Conservation (phyloP, 2,113 vertebrate genomes). For the Notechis scutatus region DNA sequence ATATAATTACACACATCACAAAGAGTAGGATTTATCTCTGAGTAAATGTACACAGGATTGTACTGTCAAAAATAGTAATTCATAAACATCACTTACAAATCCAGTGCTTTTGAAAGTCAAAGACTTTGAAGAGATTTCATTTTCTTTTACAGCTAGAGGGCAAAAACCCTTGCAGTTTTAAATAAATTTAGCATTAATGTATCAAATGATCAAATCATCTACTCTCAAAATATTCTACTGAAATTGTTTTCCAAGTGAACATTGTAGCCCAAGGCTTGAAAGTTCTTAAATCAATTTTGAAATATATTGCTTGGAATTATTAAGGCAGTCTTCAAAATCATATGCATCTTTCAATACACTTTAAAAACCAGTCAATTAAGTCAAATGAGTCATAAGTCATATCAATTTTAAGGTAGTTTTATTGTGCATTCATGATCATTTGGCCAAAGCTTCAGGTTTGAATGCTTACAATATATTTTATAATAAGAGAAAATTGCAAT, state of each 20-base stretch:
- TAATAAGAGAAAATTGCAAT: conserved; percentile 25
- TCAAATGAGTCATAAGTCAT: not conserved
- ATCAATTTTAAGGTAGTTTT: not conserved
- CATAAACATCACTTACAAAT: not conserved
- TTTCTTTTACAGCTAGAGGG: not conserved
- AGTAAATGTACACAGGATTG: not conserved
- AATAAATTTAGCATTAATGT: not conserved
- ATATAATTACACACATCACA: not conserved
- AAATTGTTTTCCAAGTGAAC: not conserved
- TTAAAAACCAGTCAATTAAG: not conserved
- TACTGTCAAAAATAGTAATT: not conserved
- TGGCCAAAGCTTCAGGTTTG: conserved; percentile 45
- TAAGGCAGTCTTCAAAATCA: not conserved
- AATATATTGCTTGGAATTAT: not conserved
- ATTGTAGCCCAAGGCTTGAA: not conserved
- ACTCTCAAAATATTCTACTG: not conserved
- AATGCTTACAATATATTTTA: conserved; percentile 36
- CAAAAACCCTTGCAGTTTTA: not conserved
- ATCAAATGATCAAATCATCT: not conserved
- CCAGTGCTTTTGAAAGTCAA: not conserved
- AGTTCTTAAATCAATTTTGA: not conserved
- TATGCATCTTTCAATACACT: not conserved
- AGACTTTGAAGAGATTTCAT: not conserved
- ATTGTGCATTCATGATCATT: not conserved
- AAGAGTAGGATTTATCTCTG: not conserved